Conservation (phyloP, 2,113 vertebrate genomes). For the Tenebrosternarchus preto region DNA sequence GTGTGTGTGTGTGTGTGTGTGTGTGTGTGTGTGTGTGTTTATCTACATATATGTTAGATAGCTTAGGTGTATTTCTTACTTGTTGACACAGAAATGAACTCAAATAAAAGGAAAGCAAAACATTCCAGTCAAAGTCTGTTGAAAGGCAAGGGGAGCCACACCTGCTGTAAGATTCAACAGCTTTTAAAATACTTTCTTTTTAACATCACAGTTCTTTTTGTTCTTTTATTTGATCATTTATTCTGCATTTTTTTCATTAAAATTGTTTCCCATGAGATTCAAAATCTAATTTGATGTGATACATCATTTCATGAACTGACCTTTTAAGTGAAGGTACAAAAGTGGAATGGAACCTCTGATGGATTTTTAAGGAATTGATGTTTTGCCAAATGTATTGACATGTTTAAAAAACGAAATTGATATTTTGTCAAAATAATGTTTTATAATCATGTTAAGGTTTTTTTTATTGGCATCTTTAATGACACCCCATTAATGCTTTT, state of each 20-base stretch:
- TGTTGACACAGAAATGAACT: constrained; percentile 19
- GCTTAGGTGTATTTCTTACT: constrained; percentile 12
- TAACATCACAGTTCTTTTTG: too few species aligned
- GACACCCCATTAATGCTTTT: constrained; percentile 32
- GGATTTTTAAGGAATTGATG: constrained; percentile 41
- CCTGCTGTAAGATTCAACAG: too few species aligned
- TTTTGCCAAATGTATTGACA: constrained; percentile 48
- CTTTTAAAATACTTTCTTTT: too few species aligned
- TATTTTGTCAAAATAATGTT: constrained; percentile 28
- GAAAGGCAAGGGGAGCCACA: not conserved
- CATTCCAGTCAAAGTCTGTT: constrained; percentile 7
- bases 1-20: constrained; percentile 23
- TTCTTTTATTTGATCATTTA: too few species aligned
- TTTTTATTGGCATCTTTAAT: constrained; percentile 46
- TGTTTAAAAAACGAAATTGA: constrained; percentile 34
- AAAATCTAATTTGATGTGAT: not conserved
- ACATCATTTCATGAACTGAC: constrained; percentile 3
- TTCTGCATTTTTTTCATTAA: not conserved
- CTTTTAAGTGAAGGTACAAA: constrained; percentile 28
- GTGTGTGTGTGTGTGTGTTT: constrained; percentile 40
- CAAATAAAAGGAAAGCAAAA: not conserved
- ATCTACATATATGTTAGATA: constrained; percentile 18
- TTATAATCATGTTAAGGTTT: constrained; percentile 45
- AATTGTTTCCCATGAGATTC: too few species aligned
- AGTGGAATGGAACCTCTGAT: constrained; percentile 26